Evolutionary conservation across 2,797 vertebrate species (phyloP), one percentile per base, ranked within the genome.

Genomic region (Pangasius sanitwongsei): DNA sequence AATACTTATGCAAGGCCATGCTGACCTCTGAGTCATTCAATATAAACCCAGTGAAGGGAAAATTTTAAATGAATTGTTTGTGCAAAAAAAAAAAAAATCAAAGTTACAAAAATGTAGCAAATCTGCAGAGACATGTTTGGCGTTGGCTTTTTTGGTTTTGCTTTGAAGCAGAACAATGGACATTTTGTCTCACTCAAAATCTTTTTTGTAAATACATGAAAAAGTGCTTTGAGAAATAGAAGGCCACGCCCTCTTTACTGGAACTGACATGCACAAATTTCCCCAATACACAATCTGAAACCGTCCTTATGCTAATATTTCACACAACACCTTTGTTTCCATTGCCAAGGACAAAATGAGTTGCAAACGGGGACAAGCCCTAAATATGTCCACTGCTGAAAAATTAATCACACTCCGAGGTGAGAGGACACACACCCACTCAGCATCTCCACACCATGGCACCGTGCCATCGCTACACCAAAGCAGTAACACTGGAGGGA

Each of bases 301-400:
- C 5, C n/a, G n/a, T 48, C 23, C 16, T 57, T 20, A 57, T 34
- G 8, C 9, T 23, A 11, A 1, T 6, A 37, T 53, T 25, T 75
- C 70, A 65, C 25, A 18, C 57, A 28, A 18, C 63, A 84, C 86
- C 16, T 93, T 77, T 84, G 87, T 89, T 90, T 77, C 74, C 74
- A 55, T 75, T 84, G 31, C 57, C 86, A 92, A 89, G 92, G 74
- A 90, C 78, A 92, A 94, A 92, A 93, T 50, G 92, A 93, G 87
- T 92, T 93, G 89, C 20, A 20, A 87, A 90, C 93, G 93, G 94
- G 93, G 93, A 94, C 94, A 92, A 94, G 94, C 91, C 93, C 94
- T 83, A 94, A 94, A 96, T 95, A 94, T 93, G 92, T 95, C 93
- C 93, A 88, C 93, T 92, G 88, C 90, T 93, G 92, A 95, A 94